Evolutionary conservation across 1,140 invertebrate species (phyloP).

Genomic region (Agrypnia vestita): DNA sequence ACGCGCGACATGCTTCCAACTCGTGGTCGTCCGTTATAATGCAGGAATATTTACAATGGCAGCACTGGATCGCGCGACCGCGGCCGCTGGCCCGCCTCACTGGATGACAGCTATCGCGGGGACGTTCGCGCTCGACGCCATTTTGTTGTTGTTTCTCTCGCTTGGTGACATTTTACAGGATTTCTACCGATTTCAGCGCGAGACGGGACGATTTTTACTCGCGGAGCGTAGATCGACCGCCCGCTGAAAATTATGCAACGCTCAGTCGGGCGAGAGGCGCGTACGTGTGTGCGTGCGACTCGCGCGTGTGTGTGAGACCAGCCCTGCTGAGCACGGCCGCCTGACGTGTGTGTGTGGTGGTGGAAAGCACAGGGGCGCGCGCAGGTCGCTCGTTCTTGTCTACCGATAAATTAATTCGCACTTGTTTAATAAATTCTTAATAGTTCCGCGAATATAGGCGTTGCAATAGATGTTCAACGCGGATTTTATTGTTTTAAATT

Average conservation of each 20-base stretch:
- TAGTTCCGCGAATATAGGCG: too few relatives aligned
- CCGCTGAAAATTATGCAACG: slow-evolving; percentile 57
- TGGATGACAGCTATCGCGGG: neutral
- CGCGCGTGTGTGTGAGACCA: neutral
- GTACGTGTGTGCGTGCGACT: slow-evolving; percentile 20
- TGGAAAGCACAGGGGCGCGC: slow-evolving; percentile 5
- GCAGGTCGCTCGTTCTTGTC: neutral
- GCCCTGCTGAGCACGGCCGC: neutral
- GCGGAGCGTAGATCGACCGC: slow-evolving; percentile 52
- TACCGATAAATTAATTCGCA: neutral
- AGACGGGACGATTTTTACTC: slow-evolving; percentile 2
- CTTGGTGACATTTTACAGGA: slow-evolving; percentile 14
- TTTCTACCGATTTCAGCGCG: slow-evolving; percentile 24
- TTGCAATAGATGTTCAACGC: too few relatives aligned
- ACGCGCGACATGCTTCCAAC: slow-evolving; percentile 31
- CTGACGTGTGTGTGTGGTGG: slow-evolving; percentile 14
- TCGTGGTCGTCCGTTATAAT: neutral
- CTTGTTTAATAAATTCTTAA: too few relatives aligned
- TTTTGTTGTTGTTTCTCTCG: slow-evolving; percentile 14
- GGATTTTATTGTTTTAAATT: too few relatives aligned
- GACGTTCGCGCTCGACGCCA: neutral
- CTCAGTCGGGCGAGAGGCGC: slow-evolving; percentile 21
- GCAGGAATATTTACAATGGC: slow-evolving; percentile 24
- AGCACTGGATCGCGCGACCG: neutral
- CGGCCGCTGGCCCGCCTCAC: neutral